A percentile compares a stretch with the other conserved stretches of the same genome.
Evolutionary conservation across 2,797 vertebrate genomes (phyloP).

Genomic region (Aplochiton taeniatus): DNA sequence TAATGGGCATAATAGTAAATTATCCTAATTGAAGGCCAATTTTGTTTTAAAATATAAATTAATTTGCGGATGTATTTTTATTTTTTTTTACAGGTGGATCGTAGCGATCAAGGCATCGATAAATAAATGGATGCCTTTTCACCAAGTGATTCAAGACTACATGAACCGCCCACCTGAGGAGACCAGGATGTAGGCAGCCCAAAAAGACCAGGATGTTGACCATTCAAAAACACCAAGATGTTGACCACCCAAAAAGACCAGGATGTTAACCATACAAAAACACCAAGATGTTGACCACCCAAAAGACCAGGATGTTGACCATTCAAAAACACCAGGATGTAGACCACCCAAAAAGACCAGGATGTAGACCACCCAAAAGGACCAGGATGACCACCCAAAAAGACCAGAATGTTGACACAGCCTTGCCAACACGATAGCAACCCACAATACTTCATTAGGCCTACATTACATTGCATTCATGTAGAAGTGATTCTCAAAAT

Average conservation of each 20-base stretch:
- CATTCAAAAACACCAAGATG: no score
- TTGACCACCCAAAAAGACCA: slow-evolving; percentile 45
- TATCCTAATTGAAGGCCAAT: no score
- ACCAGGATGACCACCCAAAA: neutral
- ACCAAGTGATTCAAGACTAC: slow-evolving; percentile 86
- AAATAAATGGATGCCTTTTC: slow-evolving; percentile 87
- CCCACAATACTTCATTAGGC: no score
- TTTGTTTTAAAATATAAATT: neutral
- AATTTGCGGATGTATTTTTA: no score
- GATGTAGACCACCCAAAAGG: neutral
- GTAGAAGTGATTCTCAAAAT: no score
- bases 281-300: neutral
- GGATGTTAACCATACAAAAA: neutral
- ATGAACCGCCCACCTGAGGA: slow-evolving; percentile 82
- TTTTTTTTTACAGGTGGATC: slow-evolving; percentile 81
- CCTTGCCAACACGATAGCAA: no score
- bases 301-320: neutral
- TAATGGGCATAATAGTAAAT: no score
- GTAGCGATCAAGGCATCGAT: slow-evolving; percentile 83
- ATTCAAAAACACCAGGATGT: neutral
- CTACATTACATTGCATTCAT: no score
- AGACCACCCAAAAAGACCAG: neutral
- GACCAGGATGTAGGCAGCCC: slow-evolving; percentile 82
- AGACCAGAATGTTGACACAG: neutral
- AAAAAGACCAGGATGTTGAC: slow-evolving; percentile 44